Percentiles rank a stretch among this genome's conserved stretches.
These are phyloP conservation scores for Phengaris arion DNA, from an alignment of 2,888 invertebrate species.

Conservation along the genomic window DNA sequence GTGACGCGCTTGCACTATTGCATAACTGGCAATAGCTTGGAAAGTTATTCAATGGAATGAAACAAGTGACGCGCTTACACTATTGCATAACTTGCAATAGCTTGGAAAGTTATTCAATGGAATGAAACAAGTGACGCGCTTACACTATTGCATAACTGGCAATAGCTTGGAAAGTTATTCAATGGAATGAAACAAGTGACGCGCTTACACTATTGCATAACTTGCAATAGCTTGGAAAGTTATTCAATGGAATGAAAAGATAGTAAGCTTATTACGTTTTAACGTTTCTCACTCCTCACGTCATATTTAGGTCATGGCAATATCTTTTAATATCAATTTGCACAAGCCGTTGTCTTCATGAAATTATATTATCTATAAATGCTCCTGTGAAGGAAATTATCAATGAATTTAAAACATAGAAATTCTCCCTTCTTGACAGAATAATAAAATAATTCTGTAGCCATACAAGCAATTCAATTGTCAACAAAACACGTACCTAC, in stretches of 20 bases:
- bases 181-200: no score
- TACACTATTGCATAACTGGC: slow-evolving; percentile 42
- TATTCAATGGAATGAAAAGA: slow-evolving; percentile 36
- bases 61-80: no score
- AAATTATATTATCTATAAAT: not conserved
- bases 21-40: slow-evolving; percentile 43
- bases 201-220: no score
- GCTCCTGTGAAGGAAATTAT: not conserved
- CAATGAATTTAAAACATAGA: not conserved
- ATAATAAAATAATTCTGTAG: no score
- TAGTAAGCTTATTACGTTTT: slow-evolving; percentile 29
- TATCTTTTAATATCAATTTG: slow-evolving; percentile 13
- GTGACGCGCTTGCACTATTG: slow-evolving; percentile 36
- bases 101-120: no score
- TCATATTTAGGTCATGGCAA: slow-evolving; percentile 4
- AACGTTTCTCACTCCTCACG: not conserved
- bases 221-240: no score
- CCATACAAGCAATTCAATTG: no score
- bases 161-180: slow-evolving; percentile 41
- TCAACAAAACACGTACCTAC: no score
- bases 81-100: no score
- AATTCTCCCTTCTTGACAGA: not conserved
- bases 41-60: slow-evolving; percentile 38
- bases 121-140: slow-evolving; percentile 27
- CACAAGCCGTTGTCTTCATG: not conserved